Percentiles rank a stretch among this genome's conserved stretches.
These are phyloP conservation scores for Apodemia zela DNA, from an alignment of 2,888 invertebrate genomes.

Conservation along the genomic window DNA sequence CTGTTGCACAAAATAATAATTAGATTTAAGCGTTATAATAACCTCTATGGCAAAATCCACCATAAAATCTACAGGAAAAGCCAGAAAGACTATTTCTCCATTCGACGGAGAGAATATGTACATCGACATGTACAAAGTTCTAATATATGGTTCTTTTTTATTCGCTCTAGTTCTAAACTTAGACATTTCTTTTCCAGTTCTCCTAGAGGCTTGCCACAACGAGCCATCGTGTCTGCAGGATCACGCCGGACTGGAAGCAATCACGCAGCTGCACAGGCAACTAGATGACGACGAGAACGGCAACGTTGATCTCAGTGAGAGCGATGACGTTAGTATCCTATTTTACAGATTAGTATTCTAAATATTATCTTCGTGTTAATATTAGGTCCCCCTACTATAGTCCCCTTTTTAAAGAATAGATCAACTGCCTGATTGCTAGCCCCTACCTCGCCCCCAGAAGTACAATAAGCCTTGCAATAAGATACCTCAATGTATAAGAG, in stretches of 20 bases:
- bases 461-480: no score
- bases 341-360: neutral
- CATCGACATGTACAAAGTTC: neutral
- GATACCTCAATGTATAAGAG: no score
- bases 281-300: slow-evolving; percentile 99
- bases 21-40: no score
- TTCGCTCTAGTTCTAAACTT: neutral
- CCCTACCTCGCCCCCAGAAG: no score
- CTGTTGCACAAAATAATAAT: no score
- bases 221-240: slow-evolving; percentile 91
- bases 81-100: neutral
- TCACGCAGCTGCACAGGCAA: slow-evolving; percentile 94
- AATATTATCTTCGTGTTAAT: no score
- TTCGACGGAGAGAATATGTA: neutral
- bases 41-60: no score
- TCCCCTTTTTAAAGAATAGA: no score
- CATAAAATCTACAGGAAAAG: no score
- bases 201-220: slow-evolving; percentile 80
- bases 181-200: slow-evolving; percentile 48
- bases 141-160: neutral
- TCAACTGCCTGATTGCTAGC: no score
- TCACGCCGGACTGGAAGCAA: slow-evolving; percentile 94
- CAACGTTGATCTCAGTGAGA: slow-evolving; percentile 97
- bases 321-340: slow-evolving; percentile 91
- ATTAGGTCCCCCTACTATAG: no score